phyloP scores from a whole-genome alignment of 2,888 invertebrate species.

The Nomada ferruginata region DNA sequence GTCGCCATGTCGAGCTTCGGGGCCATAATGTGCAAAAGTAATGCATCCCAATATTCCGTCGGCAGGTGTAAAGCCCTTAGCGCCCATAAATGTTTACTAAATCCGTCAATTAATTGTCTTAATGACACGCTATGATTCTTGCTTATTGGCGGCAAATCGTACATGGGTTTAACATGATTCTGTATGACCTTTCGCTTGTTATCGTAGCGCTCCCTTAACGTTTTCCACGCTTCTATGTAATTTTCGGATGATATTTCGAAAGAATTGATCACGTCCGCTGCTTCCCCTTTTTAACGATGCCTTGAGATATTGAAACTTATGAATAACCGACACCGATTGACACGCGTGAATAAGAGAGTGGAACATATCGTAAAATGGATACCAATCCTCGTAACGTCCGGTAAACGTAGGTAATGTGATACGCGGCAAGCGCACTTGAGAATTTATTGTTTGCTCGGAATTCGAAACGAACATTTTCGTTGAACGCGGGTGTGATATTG shows the following conservation, averaged over 20 bases:
- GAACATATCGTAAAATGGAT: constrained; percentile 6
- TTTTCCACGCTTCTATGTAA: not conserved
- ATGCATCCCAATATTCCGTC: not conserved
- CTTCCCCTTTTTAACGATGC: constrained; percentile 4
- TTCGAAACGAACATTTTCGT: not conserved
- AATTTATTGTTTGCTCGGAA: not conserved
- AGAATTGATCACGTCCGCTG: not conserved
- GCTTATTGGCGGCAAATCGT: not conserved
- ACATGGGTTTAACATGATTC: not conserved
- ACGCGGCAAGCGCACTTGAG: too few relatives aligned
- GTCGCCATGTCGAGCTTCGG: too few relatives aligned
- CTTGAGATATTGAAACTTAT: constrained; percentile 12
- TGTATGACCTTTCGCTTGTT: not conserved
- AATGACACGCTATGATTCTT: not conserved
- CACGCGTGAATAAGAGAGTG: not conserved
- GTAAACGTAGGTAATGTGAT: not conserved
- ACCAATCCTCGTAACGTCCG: constrained; percentile 1
- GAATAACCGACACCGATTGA: not conserved
- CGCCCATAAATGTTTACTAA: not conserved
- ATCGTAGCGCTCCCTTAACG: not conserved
- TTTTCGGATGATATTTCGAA: not conserved
- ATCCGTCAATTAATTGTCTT: constrained; percentile 2
- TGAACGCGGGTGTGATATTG: not conserved
- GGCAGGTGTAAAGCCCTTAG: not conserved
- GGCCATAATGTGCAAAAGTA: not conserved